Conservation (phyloP, 2,888 invertebrate genomes). For the Mythimna impura region DNA sequence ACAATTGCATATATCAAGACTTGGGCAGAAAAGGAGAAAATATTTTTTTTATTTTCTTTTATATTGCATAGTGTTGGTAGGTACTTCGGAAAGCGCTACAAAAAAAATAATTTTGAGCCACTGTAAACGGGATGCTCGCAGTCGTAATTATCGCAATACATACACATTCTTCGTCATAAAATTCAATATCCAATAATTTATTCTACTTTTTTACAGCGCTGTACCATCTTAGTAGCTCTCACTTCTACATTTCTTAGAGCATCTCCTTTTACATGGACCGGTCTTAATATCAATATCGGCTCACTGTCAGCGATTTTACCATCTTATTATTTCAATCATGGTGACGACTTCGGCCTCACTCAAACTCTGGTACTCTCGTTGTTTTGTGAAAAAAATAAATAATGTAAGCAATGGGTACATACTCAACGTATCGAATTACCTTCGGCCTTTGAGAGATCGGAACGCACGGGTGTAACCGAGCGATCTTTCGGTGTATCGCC, state of each 20-base stretch:
- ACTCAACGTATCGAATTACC: constrained; percentile 83
- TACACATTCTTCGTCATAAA: constrained; percentile 25
- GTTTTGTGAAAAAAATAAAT: constrained; percentile 63
- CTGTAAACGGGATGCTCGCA: not conserved
- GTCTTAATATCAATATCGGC: constrained; percentile 39
- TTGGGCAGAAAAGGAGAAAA: not conserved
- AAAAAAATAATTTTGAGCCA: not conserved
- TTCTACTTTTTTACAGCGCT: constrained; percentile 49
- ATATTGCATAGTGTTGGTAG: not conserved
- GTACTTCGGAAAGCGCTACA: not conserved
- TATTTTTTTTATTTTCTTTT: not conserved
- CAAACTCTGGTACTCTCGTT: constrained; percentile 47
- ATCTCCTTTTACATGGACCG: constrained; percentile 41
- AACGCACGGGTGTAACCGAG: constrained; percentile 85
- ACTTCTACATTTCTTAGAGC: constrained; percentile 46
- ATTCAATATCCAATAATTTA: constrained; percentile 29
- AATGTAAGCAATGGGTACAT: constrained; percentile 70
- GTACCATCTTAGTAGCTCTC: constrained; percentile 33
- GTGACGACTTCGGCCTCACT: constrained; percentile 40
- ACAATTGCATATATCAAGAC: too few relatives aligned
- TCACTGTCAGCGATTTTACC: constrained; percentile 37
- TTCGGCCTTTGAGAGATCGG: constrained; percentile 87
- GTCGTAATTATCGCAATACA: constrained; percentile 25
- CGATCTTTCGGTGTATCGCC: constrained; percentile 84
- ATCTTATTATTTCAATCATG: constrained; percentile 44